Evolutionary conservation across 2,113 vertebrate species (phyloP).

Genomic region (Calyptomena viridis): DNA sequence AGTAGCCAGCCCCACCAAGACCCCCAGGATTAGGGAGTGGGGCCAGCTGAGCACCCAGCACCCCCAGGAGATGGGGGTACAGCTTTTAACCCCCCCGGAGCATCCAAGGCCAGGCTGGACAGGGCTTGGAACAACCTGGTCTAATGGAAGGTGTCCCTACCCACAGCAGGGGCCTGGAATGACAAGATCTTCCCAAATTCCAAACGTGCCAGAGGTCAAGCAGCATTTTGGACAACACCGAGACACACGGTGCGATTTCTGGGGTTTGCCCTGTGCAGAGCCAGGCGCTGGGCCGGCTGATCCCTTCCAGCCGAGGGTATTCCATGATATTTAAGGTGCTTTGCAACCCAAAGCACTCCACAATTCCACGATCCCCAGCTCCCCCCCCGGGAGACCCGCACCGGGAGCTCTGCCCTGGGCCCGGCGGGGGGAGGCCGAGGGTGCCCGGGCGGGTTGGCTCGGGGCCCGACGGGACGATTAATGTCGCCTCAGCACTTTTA

Average conservation of each 20-base stretch:
- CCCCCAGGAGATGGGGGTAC: fast-evolving
- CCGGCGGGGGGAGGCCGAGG: neutral
- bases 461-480: neutral
- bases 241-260: fast-evolving
- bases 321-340: fast-evolving
- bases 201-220: neutral
- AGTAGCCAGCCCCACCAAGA: neutral
- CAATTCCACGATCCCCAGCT: neutral
- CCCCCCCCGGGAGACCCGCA: neutral
- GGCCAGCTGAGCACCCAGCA: neutral
- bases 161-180: neutral
- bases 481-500: conserved; percentile 33
- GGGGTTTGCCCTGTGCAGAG: neutral
- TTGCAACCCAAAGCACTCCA: fast-evolving
- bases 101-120: neutral
- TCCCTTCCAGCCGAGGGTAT: fast-evolving
- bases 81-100: neutral
- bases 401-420: neutral
- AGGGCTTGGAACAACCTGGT: neutral
- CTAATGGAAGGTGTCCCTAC: neutral
- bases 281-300: neutral
- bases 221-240: fast-evolving
- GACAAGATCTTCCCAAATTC: neutral
- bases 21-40: fast-evolving
- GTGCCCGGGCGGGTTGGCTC: neutral